Evolutionary conservation across 2,797 vertebrate genomes (phyloP).

Genomic region (Prionace glauca): DNA sequence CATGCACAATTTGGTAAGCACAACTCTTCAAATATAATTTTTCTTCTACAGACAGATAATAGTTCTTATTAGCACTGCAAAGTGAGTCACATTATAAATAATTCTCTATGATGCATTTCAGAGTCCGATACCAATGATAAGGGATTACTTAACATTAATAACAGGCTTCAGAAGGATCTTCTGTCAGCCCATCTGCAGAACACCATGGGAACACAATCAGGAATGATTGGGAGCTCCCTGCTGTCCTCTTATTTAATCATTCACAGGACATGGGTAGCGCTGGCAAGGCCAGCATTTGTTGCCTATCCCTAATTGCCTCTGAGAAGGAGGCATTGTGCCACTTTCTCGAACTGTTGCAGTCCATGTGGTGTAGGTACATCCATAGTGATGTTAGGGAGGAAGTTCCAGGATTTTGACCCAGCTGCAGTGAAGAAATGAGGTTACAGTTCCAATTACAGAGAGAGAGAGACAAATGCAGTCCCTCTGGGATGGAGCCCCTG

Average conservation of each 20-base stretch:
- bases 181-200: background rate
- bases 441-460: background rate
- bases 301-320: no score
- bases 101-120: background rate
- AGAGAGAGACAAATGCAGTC: background rate
- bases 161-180: background rate
- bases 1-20: background rate
- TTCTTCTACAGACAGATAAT: background rate
- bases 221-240: background rate
- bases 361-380: no score
- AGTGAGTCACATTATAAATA: background rate
- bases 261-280: background rate
- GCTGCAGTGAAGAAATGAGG: no score
- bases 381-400: no score
- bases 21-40: constrained; percentile 4
- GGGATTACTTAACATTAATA: background rate
- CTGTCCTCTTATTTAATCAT: background rate
- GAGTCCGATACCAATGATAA: background rate
- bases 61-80: background rate
- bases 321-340: no score
- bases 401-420: no score
- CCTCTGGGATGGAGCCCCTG: background rate
- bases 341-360: no score
- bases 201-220: background rate
- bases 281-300: background rate